A percentile compares a stretch with the other conserved stretches of the same genome.
Evolutionary conservation across 1,140 invertebrate genomes (phyloP).

Genomic region (Drepana arcuata): DNA sequence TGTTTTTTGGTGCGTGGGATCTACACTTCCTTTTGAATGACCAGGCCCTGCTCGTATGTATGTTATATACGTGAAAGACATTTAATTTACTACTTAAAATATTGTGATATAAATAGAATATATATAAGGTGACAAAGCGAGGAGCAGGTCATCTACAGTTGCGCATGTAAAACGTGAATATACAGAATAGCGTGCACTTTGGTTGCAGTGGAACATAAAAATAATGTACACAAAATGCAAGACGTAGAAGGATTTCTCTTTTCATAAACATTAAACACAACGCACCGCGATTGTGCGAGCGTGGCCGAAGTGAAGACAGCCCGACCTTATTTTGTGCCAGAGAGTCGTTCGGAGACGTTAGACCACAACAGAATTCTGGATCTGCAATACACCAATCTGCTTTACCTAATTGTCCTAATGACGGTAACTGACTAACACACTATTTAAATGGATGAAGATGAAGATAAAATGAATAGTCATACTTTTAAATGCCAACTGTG

Average conservation of each 20-base stretch:
- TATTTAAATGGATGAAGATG: too few relatives aligned
- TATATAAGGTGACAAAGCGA: too few relatives aligned
- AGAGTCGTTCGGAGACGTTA: conserved; percentile 80
- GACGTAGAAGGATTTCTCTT: conserved; percentile 48
- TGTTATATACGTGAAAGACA: too few relatives aligned
- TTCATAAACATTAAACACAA: conserved; percentile 69
- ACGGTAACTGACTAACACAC: too few relatives aligned
- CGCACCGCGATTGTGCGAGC: conserved; percentile 78
- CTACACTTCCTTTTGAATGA: too few relatives aligned
- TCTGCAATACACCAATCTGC: conserved; percentile 80
- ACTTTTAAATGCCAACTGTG: too few relatives aligned
- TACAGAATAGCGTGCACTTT: conserved; percentile 22
- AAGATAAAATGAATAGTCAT: conserved; percentile 5
- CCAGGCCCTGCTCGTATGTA: too few relatives aligned
- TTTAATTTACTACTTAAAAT: too few relatives aligned
- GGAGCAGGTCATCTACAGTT: conserved; percentile 4
- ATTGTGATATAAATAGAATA: too few relatives aligned
- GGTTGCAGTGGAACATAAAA: conserved; percentile 23
- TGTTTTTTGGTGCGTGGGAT: too few relatives aligned
- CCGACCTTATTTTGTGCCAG: conserved; percentile 64
- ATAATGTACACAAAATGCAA: conserved; percentile 20
- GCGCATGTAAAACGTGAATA: conserved; percentile 18
- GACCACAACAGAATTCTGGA: conserved; percentile 89
- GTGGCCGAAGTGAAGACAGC: conserved; percentile 74
- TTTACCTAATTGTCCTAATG: too few relatives aligned